phyloP scores from a whole-genome alignment of 2,797 vertebrate species.

The Pelodytes ibericus region DNA sequence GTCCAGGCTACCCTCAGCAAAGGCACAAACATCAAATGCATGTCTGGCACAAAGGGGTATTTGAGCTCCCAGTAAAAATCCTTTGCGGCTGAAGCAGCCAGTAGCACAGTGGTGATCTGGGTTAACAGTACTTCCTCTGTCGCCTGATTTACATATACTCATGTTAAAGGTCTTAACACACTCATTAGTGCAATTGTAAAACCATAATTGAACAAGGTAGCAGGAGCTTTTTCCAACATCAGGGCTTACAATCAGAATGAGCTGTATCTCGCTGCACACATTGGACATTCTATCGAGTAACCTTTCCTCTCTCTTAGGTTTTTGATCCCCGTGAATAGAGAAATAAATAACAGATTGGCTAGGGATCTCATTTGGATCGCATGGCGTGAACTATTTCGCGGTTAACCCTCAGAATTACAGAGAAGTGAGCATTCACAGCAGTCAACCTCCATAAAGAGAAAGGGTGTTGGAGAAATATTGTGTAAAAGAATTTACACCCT shows the following conservation, averaged over 20 bases:
- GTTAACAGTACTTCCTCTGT: conserved; percentile 29
- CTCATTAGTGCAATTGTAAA: conserved; percentile 21
- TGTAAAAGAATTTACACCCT: too few species aligned
- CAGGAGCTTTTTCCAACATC: not conserved
- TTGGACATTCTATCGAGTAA: not conserved
- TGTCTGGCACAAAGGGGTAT: conserved; percentile 41
- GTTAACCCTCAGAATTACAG: too few species aligned
- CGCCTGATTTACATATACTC: not conserved
- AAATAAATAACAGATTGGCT: too few species aligned
- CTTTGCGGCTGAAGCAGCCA: conserved; percentile 5
- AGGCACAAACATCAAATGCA: conserved; percentile 30
- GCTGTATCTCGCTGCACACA: not conserved
- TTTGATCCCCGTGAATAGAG: too few species aligned
- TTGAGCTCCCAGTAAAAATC: conserved; percentile 24
- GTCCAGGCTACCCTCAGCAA: conserved; percentile 56
- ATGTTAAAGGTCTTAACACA: conserved; percentile 26
- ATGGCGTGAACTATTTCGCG: too few species aligned
- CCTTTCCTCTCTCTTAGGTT: not conserved
- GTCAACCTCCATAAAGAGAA: too few species aligned
- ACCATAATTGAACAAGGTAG: not conserved
- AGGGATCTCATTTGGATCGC: too few species aligned
- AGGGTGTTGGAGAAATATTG: too few species aligned
- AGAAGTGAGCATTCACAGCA: too few species aligned
- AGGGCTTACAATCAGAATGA: conserved; percentile 9
- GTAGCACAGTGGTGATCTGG: conserved; percentile 7